Conservation (phyloP, 2,888 invertebrate genomes). For the Cheilosia vulpina region DNA sequence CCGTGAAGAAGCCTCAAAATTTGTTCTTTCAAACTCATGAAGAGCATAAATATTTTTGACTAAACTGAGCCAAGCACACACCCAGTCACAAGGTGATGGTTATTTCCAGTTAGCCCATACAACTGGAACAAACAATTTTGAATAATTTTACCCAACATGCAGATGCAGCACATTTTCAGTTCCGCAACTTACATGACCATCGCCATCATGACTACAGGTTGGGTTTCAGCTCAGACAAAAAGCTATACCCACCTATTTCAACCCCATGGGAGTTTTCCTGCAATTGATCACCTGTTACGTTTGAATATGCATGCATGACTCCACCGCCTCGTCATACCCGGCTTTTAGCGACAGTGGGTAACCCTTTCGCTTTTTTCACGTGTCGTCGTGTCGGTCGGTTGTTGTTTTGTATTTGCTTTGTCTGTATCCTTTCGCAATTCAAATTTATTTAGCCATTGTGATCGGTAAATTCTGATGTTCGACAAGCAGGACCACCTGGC, state of each 20-base stretch:
- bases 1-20: too few relatives aligned
- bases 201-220: background rate
- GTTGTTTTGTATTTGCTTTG: conserved; percentile 57
- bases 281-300: conserved; percentile 82
- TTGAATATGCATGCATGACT: conserved; percentile 75
- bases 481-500: conserved; percentile 39
- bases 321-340: conserved; percentile 41
- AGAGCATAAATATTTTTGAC: background rate
- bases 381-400: conserved; percentile 9
- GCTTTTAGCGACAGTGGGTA: conserved; percentile 34
- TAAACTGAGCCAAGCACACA: too few relatives aligned
- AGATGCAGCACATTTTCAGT: conserved; percentile 38
- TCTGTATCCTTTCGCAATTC: conserved; percentile 61
- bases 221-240: too few relatives aligned
- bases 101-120: background rate
- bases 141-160: background rate
- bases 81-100: too few relatives aligned
- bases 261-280: conserved; percentile 80
- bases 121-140: background rate
- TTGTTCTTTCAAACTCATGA: background rate
- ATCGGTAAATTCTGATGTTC: conserved; percentile 70
- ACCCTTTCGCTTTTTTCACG: conserved; percentile 15
- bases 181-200: background rate
- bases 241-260: background rate
- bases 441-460: conserved; percentile 74